Percentiles rank a stretch among this genome's conserved stretches.
Evolutionary conservation across 1,140 invertebrate species (phyloP).

Genomic region (Apis cerana): DNA sequence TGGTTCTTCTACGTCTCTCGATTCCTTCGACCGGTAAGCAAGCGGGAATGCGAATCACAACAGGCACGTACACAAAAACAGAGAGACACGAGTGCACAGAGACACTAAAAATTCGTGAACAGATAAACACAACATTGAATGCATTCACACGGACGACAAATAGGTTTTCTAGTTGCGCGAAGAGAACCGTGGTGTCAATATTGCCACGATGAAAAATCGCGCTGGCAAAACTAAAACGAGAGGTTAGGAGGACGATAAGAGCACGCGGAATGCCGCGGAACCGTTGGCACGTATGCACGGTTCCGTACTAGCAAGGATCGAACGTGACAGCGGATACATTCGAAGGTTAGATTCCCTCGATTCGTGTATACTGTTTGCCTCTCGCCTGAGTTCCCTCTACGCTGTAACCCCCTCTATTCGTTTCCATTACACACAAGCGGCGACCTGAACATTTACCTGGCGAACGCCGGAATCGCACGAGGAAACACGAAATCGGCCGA

Average conservation of each 20-base stretch:
- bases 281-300: slow-evolving; percentile 63
- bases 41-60: slow-evolving; percentile 3
- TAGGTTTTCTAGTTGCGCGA: neutral
- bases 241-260: slow-evolving; percentile 13
- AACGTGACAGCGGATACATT: slow-evolving; percentile 67
- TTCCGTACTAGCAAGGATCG: slow-evolving; percentile 67
- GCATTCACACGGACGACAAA: neutral
- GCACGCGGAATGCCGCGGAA: slow-evolving; percentile 30
- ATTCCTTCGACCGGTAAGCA: slow-evolving; percentile 37
- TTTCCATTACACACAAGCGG: slow-evolving; percentile 52
- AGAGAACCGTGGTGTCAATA: too few relatives aligned
- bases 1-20: slow-evolving; percentile 23
- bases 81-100: slow-evolving; percentile 8
- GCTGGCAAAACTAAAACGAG: neutral
- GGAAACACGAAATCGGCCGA: slow-evolving; percentile 56
- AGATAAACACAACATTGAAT: neutral
- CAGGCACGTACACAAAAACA: neutral
- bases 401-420: slow-evolving; percentile 7
- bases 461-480: slow-evolving; percentile 68
- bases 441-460: slow-evolving; percentile 76
- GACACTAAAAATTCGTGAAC: neutral
- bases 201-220: neutral
- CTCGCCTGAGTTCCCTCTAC: slow-evolving; percentile 43
- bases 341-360: slow-evolving; percentile 74
- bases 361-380: slow-evolving; percentile 47